These are phyloP conservation scores for Macrotus californicus DNA, from an alignment of 2,113 vertebrate species.

Conservation along the genomic window DNA sequence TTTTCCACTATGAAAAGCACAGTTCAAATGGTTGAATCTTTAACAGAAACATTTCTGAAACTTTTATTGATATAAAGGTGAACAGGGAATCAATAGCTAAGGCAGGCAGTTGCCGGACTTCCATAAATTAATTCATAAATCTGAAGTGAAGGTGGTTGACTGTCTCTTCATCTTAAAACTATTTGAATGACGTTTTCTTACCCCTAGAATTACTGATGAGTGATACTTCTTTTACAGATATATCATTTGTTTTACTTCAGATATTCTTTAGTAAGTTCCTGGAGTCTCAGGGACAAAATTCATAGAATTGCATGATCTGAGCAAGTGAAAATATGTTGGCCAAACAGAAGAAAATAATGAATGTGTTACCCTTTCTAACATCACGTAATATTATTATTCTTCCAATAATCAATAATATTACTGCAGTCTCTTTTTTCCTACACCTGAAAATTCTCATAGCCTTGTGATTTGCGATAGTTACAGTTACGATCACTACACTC, in stretches of 20 bases:
- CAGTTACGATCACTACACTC: not conserved
- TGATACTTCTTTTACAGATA: constrained; percentile 68
- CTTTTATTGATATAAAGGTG: not conserved
- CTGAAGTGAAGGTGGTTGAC: not conserved
- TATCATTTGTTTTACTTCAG: constrained; percentile 62
- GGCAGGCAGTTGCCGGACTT: not conserved
- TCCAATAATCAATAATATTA: too few relatives aligned
- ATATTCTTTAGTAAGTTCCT: constrained; percentile 47
- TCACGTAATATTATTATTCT: constrained; percentile 9
- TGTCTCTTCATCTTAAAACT: constrained; percentile 68
- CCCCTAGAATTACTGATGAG: constrained; percentile 70
- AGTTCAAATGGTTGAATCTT: not conserved
- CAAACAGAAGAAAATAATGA: not conserved
- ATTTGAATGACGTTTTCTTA: constrained; percentile 65
- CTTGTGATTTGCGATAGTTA: not conserved
- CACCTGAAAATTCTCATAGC: not conserved
- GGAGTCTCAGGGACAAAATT: not conserved
- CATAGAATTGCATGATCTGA: not conserved
- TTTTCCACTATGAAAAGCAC: not conserved
- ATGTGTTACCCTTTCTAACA: not conserved
- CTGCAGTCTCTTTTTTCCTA: not conserved
- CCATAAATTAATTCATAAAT: not conserved
- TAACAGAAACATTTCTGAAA: not conserved
- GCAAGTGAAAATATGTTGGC: not conserved
- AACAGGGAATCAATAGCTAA: not conserved